phyloP scores from a whole-genome alignment of 2,888 invertebrate species.

The Noctua comes region DNA sequence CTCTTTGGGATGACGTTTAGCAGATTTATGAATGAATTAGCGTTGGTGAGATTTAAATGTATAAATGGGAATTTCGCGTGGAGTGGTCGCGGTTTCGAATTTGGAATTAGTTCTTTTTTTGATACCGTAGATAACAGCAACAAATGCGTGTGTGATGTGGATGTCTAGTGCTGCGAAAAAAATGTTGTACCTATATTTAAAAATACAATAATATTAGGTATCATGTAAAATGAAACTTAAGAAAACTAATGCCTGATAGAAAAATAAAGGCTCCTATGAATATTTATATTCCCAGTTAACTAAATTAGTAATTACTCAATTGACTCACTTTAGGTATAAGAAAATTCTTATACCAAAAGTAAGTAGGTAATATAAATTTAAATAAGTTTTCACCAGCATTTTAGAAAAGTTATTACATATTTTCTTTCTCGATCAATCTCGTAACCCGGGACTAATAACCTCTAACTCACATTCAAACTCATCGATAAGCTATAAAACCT shows the following conservation, averaged over 20 bases:
- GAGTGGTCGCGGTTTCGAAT: conserved; percentile 13
- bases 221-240: background rate
- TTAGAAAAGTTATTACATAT: background rate
- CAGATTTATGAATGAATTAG: conserved; percentile 62
- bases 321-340: background rate
- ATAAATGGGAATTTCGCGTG: conserved; percentile 7
- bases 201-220: background rate
- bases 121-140: background rate
- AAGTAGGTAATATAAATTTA: background rate
- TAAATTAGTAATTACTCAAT: background rate
- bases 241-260: background rate
- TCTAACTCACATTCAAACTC: conserved; percentile 12
- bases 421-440: background rate
- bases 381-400: too few relatives aligned
- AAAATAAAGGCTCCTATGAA: background rate
- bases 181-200: background rate
- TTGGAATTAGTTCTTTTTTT: background rate
- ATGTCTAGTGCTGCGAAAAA: background rate
- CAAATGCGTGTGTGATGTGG: background rate
- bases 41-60: conserved; percentile 28
- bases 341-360: background rate
- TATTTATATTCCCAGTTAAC: background rate
- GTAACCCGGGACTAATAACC: background rate
- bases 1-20: conserved; percentile 51
- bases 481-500: conserved; percentile 45